Conservation (phyloP, 2,888 invertebrate genomes). For the Disparrhopalites patrizii region DNA sequence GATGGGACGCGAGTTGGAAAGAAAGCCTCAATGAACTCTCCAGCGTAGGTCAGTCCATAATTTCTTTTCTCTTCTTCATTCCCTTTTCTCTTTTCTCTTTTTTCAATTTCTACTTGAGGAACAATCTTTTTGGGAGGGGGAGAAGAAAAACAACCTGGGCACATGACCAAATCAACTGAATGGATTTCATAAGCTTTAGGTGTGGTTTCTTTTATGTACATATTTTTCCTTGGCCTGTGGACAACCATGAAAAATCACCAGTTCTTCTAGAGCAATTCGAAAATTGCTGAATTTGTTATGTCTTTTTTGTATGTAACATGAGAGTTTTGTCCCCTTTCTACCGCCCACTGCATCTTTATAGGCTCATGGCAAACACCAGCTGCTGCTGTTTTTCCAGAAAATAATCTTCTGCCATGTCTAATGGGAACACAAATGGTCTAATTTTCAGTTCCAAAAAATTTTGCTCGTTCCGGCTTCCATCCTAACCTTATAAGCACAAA, state of each 20-base stretch:
- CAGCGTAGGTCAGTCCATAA: slow-evolving; percentile 32
- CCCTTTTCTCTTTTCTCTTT: neutral
- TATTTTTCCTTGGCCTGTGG: slow-evolving; percentile 10
- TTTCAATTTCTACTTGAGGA: neutral
- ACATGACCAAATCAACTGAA: neutral
- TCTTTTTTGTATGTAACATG: too few species aligned
- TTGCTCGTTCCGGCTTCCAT: too few species aligned
- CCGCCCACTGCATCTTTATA: too few species aligned
- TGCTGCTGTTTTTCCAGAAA: too few species aligned
- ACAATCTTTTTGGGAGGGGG: neutral
- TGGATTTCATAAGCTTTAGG: neutral
- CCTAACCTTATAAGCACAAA: too few species aligned
- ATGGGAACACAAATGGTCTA: too few species aligned
- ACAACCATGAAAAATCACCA: slow-evolving; percentile 26
- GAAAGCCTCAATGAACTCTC: slow-evolving; percentile 27
- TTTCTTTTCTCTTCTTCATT: slow-evolving; percentile 14
- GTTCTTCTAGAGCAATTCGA: too few species aligned
- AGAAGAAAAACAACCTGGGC: neutral
- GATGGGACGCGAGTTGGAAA: slow-evolving; percentile 23
- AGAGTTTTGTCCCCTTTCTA: too few species aligned
- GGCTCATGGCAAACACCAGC: too few species aligned
- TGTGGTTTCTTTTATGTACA: neutral
- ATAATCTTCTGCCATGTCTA: too few species aligned
- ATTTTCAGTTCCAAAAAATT: too few species aligned
- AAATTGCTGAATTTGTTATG: too few species aligned